Evolutionary conservation across 2,797 vertebrate genomes (phyloP).

Genomic region (Lepilemur ruficaudatus): DNA sequence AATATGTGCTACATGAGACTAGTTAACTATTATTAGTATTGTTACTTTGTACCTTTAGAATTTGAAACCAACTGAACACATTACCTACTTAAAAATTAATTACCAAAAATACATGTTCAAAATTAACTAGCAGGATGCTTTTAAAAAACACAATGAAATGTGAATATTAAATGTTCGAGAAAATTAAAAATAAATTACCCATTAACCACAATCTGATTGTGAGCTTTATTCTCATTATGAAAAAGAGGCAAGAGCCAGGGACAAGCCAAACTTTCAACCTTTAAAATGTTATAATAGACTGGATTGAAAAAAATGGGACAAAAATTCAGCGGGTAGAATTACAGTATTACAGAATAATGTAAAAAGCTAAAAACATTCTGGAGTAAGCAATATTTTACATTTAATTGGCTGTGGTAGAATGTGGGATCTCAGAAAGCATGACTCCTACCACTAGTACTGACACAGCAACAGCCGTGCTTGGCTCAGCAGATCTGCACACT

Average conservation of each 20-base stretch:
- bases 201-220: constrained; percentile 3
- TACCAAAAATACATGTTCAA: background rate
- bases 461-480: accelerated
- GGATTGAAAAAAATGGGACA: background rate
- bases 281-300: background rate
- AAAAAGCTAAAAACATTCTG: background rate
- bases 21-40: background rate
- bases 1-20: background rate
- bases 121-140: background rate
- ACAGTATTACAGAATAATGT: background rate
- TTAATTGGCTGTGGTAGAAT: background rate
- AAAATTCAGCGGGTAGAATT: background rate
- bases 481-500: background rate
- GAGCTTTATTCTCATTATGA: background rate
- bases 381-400: background rate
- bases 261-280: background rate
- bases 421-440: background rate
- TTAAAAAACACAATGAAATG: background rate
- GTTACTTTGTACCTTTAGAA: background rate
- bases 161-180: constrained; percentile 6
- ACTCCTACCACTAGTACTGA: background rate
- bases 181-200: constrained; percentile 48
- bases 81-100: constrained; percentile 21
- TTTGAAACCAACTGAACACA: background rate
- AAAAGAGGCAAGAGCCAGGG: background rate